Evolutionary conservation across 2,113 vertebrate genomes (phyloP), one percentile per base, ranked within the genome.

Genomic region (Uria lomvia): DNA sequence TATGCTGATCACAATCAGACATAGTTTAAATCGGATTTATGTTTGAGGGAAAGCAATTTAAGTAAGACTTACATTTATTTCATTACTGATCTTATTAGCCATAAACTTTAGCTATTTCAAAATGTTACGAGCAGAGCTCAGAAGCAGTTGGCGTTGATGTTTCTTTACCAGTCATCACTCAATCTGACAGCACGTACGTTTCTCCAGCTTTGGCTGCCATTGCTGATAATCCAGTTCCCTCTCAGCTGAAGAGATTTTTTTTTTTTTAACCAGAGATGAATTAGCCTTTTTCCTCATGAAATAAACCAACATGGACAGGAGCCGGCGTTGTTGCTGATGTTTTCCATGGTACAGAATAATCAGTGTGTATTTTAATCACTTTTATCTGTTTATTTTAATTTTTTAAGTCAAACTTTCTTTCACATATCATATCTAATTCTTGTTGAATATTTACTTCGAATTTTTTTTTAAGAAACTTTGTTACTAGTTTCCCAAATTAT

Each of bases 121-220:
- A 66, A 49, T 49, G 18, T 72, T 78, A 52, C 2, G 0, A 18
- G 40, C 8, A 12, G 30, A 73, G 60, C 17, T 32, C 53, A 29
- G 22, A 62, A 76, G 52, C 58, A 23, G 21, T n/a, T 66, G 23
- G 11, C 15, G 6, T 65, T 77, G 29, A 26, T 84, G 29, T 59
- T 67, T 19, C 50, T 62, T 40, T 56, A 55, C 29, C 62, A 43
- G 11, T 58, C 24, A 65, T 50, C 53, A 58, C 21, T 62, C 13
- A 43, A 3, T 55, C 26, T 62, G 40, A 29, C 8, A 40, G 18
- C 34, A 29, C 0, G 0, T 34, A 21, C 2, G 1, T 66, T 72
- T 72, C 32, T 62, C 19, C 14, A 50, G 23, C 36, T 52, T 70
- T 65, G 21, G n/a, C 24, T 76, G 45, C 17, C 15, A 22, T 58